Conservation (phyloP, 2,113 vertebrate genomes). For the Isichthys henryi region DNA sequence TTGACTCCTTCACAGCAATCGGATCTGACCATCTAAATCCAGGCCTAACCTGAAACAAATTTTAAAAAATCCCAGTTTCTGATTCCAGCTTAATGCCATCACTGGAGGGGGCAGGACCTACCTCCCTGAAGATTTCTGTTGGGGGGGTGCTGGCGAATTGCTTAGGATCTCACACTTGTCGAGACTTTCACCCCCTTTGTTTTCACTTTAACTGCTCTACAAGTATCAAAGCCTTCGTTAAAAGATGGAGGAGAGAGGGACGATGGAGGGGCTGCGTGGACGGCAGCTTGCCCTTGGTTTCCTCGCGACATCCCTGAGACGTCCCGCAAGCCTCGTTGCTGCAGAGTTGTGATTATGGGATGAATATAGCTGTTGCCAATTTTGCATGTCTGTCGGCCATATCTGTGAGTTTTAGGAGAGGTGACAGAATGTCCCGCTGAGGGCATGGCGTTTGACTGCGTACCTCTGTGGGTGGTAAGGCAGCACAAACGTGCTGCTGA, state of each 20-base stretch:
- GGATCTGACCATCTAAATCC: neutral
- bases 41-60: neutral
- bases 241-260: conserved; percentile 14
- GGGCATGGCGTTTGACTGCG: neutral
- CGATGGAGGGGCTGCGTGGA: neutral
- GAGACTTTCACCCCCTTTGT: neutral
- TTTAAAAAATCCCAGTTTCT: neutral
- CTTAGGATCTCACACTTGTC: neutral
- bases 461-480: neutral
- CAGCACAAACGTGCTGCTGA: neutral
- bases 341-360: neutral
- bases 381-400: neutral
- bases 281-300: neutral
- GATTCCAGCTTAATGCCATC: neutral
- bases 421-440: neutral
- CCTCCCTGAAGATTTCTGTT: neutral
- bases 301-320: neutral
- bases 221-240: conserved; percentile 39
- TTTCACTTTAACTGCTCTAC: conserved; percentile 33
- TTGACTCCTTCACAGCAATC: neutral
- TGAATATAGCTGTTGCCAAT: neutral
- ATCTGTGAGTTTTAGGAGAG: neutral
- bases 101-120: neutral
- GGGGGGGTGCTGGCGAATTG: neutral
- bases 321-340: neutral